Conservation (phyloP, 37 sponge, comb jelly and placozoan species). For the Beroe forskalii region DNA sequence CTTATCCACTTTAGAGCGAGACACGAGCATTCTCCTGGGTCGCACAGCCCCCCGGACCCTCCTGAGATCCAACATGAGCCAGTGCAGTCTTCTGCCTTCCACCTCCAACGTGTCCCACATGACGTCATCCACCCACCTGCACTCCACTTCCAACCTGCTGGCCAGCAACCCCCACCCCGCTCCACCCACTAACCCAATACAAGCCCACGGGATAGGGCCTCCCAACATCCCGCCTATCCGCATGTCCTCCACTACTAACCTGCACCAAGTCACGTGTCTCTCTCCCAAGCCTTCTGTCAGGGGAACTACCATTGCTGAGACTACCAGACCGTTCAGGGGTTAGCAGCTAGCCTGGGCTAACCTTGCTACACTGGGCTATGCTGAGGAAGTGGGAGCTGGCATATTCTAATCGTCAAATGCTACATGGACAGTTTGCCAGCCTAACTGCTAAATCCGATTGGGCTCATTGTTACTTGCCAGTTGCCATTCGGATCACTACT, state of each 20-base stretch:
- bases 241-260: background rate
- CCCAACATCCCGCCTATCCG: background rate
- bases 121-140: background rate
- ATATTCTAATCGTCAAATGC: too few relatives aligned
- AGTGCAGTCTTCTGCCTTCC: conserved; percentile 27
- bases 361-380: too few relatives aligned
- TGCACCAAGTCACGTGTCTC: background rate
- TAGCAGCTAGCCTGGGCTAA: background rate
- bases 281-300: background rate
- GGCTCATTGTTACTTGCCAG: too few relatives aligned
- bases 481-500: too few relatives aligned
- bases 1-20: too few relatives aligned
- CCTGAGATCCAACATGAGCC: conserved; percentile 32
- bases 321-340: background rate
- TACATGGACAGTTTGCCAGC: too few relatives aligned
- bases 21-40: conserved; percentile 4
- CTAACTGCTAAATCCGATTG: too few relatives aligned
- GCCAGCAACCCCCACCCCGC: too few relatives aligned
- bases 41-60: background rate
- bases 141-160: background rate
- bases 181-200: background rate
- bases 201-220: background rate
- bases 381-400: too few relatives aligned
- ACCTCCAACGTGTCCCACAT: background rate
- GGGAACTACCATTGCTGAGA: background rate